These are phyloP conservation scores for Xanthorhoe designata DNA, from an alignment of 2,888 invertebrate species.

Conservation along the genomic window DNA sequence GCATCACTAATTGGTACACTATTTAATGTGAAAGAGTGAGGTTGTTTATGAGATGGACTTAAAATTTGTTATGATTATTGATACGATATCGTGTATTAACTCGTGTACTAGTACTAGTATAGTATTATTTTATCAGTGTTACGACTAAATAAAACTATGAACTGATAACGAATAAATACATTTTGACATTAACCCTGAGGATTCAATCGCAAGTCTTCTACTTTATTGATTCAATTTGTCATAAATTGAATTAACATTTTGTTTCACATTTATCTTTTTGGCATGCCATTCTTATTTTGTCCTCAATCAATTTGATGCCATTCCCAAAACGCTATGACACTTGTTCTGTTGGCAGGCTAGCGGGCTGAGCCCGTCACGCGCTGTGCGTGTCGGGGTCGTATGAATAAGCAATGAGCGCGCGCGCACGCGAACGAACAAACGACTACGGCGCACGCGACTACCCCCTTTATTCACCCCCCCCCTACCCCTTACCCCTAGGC, in stretches of 20 bases:
- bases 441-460: conserved; percentile 76
- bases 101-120: too few relatives aligned
- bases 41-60: too few relatives aligned
- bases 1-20: too few relatives aligned
- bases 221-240: too few relatives aligned
- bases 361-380: conserved; percentile 33
- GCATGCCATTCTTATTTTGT: conserved; percentile 11
- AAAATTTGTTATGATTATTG: too few relatives aligned
- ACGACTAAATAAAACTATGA: too few relatives aligned
- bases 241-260: background rate
- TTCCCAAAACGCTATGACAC: conserved; percentile 35
- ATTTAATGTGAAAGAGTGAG: too few relatives aligned
- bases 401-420: conserved; percentile 84
- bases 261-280: background rate
- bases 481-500: conserved; percentile 57
- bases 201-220: too few relatives aligned
- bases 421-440: conserved; percentile 81
- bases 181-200: too few relatives aligned
- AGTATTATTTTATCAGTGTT: too few relatives aligned
- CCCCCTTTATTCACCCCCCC: conserved; percentile 55
- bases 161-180: too few relatives aligned
- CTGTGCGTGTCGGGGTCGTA: conserved; percentile 73
- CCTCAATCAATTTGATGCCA: conserved; percentile 19
- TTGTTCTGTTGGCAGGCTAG: conserved; percentile 28
- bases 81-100: too few relatives aligned